Conservation (phyloP, 2,888 invertebrate genomes). For the Nephrotoma flavescens region DNA sequence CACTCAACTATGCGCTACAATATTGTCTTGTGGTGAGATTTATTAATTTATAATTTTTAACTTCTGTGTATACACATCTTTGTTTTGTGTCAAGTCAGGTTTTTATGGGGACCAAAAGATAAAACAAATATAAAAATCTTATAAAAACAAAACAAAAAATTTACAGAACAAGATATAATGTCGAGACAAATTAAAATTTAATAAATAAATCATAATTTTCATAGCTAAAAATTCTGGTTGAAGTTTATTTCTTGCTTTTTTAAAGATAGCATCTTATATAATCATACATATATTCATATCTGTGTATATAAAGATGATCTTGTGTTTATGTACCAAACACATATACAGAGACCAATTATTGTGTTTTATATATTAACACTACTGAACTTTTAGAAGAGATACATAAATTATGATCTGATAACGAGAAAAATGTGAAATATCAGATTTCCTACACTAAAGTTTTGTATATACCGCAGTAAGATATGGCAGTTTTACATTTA, state of each 20-base stretch:
- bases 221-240: background rate
- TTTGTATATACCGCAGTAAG: background rate
- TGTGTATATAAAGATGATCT: background rate
- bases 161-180: background rate
- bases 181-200: constrained; percentile 1
- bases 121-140: background rate
- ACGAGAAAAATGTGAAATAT: background rate
- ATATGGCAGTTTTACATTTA: background rate
- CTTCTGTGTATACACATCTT: background rate
- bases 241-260: background rate
- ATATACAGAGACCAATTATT: background rate
- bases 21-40: background rate
- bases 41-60: constrained; percentile 4
- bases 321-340: background rate
- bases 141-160: background rate
- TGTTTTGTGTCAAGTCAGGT: background rate
- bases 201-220: constrained; percentile 4
- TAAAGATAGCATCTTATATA: background rate
- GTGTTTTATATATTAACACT: background rate
- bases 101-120: background rate
- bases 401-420: background rate
- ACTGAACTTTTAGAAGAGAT: background rate
- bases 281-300: background rate
- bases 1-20: background rate
- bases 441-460: background rate